Evolutionary conservation across 2,888 invertebrate species (phyloP), one percentile per base, ranked within the genome.

Genomic region (Ephialtes manifestator): DNA sequence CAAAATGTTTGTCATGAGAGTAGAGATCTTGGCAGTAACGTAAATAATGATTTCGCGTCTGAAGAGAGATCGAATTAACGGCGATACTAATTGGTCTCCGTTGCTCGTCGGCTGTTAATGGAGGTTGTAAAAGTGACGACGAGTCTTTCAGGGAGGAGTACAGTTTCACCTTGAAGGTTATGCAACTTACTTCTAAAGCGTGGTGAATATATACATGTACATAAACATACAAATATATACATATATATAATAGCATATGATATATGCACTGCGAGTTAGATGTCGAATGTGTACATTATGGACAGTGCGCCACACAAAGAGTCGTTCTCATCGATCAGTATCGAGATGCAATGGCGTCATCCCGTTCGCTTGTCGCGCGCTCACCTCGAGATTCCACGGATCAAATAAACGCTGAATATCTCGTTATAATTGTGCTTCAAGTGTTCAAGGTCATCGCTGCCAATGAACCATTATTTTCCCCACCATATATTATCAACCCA

Each of bases 161-260:
- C 77, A 89, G 87, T 90, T 89, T 91, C 88, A 90, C 92, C 92
- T 92, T 92, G 92, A 92, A 89, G 78, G 86, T 92, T 92, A 92
- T 84, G 92, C 88, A 92, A 92, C 78, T 60, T n/a, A 20, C 8
- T 84, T 48, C 43, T 46, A 39, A 79, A 77, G 58, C 39, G 31
- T 24, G 60, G 18, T 58, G 53, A 7, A 72, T 48, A 35, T 39
- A 55, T 10, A 48, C 55, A 18, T 31, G 48, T 20, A 63, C 51
- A 24, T 39, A 55, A 28, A 43, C 20, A 55, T 46, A n/a, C 10
- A 28, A n/a, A 18, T 48, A 67, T 43, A 28, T 24, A 55, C 35
- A 15, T 8, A 39, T 10, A 18, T 4, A 63, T 11, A 20, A 10
- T 28, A 13, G 28, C 58, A 68, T 31, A 10, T 3, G 3, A 31